Evolutionary conservation across 2,888 invertebrate genomes (phyloP), one percentile per base, ranked within the genome.

Genomic region (Choristoneura rosaceana): DNA sequence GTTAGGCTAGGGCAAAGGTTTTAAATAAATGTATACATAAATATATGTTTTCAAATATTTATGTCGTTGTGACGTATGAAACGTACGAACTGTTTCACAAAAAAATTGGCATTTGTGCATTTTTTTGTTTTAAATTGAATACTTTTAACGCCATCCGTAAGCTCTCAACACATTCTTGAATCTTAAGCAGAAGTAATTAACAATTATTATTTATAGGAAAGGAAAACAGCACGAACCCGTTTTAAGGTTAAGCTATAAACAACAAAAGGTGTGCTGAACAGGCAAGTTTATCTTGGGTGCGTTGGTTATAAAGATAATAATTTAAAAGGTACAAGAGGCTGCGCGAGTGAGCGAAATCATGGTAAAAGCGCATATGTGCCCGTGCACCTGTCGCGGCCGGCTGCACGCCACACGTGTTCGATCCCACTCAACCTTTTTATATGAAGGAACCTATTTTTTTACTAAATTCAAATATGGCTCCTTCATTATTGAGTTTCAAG

Each of bases 391-490:
- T 77, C 76, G 73, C 79, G 43, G 79, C 84, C 87, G 79, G 87
- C 87, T 87, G 87, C 84, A 77, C 75, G 25, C 59, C 78, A 84
- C 88, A 88, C 88, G 88, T 88, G 88, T 82, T 81, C 79, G 75
- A 76, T 76, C 77, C 78, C 55, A 62, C 52, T 33, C 43, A 58
- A 34, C 14, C 71, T 71, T 71, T 70, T 62, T 12, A 7, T 38
- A 38, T 12, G 34, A n/a, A 47, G 41, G 52, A 47, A 47, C 14
- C 58, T 1, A 59, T 17, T 45, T 50, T 45, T 70, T 47, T 12
- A 41, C n/a, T 41, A 64, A 55, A 55, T 38, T 41, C 25, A 33
- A 69, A 17, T 25, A 17, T 33, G 34, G 10, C 64, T 34, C 47
- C 45, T 45, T 71, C 38, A 47, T 68, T 25, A 50, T 33, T 38